Percentiles rank a stretch among this genome's conserved stretches.
These are phyloP conservation scores for Gobiocypris rarus DNA, from an alignment of 2,113 vertebrate genomes.

Conservation along the genomic window DNA sequence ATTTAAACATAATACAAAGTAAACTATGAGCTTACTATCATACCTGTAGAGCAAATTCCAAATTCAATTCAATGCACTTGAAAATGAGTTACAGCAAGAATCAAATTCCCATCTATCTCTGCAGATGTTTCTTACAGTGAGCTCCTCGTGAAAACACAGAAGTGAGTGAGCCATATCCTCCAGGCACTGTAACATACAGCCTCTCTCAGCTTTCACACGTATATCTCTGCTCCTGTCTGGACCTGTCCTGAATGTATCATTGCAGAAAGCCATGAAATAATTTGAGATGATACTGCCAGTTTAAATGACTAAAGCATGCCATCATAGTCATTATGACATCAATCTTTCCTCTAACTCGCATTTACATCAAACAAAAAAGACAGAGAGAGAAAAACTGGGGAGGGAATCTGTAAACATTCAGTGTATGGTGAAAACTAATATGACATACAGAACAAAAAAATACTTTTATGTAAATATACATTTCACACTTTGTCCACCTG, in stretches of 20 bases:
- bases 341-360: conserved; percentile 67
- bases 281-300: conserved; percentile 82
- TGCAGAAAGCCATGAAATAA: conserved; percentile 81
- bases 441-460: background rate
- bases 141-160: conserved; percentile 61
- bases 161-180: conserved; percentile 72
- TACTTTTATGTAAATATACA: background rate
- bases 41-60: background rate
- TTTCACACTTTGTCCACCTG: background rate
- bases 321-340: conserved; percentile 81
- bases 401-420: background rate
- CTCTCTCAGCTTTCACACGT: conserved; percentile 64
- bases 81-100: background rate
- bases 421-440: background rate
- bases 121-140: conserved; percentile 30
- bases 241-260: conserved; percentile 78
- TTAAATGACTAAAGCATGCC: conserved; percentile 80
- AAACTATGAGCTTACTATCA: background rate
- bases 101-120: background rate
- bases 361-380: conserved; percentile 17
- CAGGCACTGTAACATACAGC: conserved; percentile 67
- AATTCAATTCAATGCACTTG: background rate
- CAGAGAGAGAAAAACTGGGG: background rate
- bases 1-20: background rate
- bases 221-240: conserved; percentile 71